Base-by-base conservation (phyloP, 2,113 vertebrate species). In the Lepisosteus oculatus region DNA sequence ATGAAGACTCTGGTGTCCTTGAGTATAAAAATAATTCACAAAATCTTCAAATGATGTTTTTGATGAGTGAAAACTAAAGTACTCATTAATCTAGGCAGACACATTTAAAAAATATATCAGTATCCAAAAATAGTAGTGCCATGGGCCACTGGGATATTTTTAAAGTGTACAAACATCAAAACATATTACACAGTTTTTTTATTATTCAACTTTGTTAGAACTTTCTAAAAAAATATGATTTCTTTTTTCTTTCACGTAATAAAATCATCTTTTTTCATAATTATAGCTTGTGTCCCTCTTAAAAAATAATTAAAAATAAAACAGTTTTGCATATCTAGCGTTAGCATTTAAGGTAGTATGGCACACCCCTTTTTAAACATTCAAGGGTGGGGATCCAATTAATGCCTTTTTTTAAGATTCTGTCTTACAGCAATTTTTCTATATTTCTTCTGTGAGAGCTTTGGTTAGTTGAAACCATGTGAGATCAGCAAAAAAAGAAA, bases 311-410 rank as follows among this genome's bases (percentile, higher is more conserved):
- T 85, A 86, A 93, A 95, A 82, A 93, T 86, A 93, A 94, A 92
- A 86, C 92, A 93, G 90, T 95, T 97, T 98, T 98, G 96, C 96
- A 96, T 97, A 97, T 97, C 94, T 94, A 95, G 95, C 93, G 7
- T 98, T 95, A 97, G 96, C 94, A 93, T 98, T 99, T 99, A 99
- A 99, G 97, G 97, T 98, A 99, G 97, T 95, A 98, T 98, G 97
- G 96, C 97, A 94, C 93, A 91, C 94, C 93, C 95, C 93, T 95
- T 88, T 87, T 85, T 87, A 91, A 93, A 94, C 90, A 92, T 93
- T 87, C 90, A 89, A 91, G 91, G 93, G 91, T 86, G 93, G 93
- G 92, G 87, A 92, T 94, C 93, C 92, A 94, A 92, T 93, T 91
- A 94, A 96, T 89, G 92, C 95, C 89, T 92, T 87, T 75, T 17